phyloP scores from a whole-genome alignment of 2,797 vertebrate genomes.

The Sorex maritimensis region DNA sequence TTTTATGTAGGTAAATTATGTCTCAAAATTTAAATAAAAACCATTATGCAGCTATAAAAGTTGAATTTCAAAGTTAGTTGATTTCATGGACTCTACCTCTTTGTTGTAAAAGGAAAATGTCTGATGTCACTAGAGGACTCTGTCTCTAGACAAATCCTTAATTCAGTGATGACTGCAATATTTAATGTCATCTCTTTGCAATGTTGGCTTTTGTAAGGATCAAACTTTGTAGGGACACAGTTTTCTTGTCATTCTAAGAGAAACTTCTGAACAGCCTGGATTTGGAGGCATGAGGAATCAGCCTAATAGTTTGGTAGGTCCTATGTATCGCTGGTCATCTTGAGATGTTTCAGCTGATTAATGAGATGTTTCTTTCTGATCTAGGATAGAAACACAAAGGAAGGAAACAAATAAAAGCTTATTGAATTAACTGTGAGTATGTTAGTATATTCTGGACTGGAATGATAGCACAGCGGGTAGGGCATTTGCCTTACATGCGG shows the following conservation, averaged over 20 bases:
- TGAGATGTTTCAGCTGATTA: conserved; percentile 69
- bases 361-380: conserved; percentile 69
- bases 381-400: conserved; percentile 74
- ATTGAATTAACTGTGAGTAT: conserved; percentile 79
- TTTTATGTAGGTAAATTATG: conserved; percentile 50
- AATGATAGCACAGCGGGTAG: too few species aligned
- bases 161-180: neutral
- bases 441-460: conserved; percentile 41
- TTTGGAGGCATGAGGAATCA: neutral
- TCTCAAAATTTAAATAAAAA: conserved; percentile 40
- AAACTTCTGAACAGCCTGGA: neutral
- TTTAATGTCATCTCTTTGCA: neutral
- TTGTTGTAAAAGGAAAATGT: neutral
- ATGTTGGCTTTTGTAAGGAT: neutral
- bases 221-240: neutral
- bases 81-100: conserved; percentile 25
- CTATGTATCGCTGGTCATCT: conserved; percentile 63
- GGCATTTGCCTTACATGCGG: too few species aligned
- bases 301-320: conserved; percentile 22
- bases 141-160: conserved; percentile 40
- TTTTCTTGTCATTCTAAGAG: neutral
- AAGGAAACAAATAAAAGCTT: conserved; percentile 78
- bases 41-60: neutral
- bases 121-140: neutral
- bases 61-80: conserved; percentile 18